Evolutionary conservation across 2,797 vertebrate genomes (phyloP).

Genomic region (Okamejei kenojei): DNA sequence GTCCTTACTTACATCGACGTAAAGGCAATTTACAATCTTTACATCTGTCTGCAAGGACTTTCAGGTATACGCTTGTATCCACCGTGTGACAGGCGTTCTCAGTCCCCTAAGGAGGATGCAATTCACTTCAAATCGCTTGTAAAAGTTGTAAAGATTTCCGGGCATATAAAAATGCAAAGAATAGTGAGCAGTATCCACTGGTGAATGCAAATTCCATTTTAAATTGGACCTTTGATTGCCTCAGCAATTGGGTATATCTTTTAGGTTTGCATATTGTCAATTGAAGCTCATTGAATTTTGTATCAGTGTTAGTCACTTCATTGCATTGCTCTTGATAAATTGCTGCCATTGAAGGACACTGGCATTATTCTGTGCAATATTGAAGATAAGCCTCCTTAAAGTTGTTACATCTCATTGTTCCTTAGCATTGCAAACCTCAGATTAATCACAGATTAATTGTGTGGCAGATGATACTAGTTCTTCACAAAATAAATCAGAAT

Average conservation of each 20-base stretch:
- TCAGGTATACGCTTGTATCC: no score
- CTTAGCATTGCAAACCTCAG: not conserved
- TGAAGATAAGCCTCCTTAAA: not conserved
- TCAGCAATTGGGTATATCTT: not conserved
- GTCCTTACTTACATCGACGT: no score
- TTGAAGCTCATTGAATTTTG: not conserved
- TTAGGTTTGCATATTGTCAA: not conserved
- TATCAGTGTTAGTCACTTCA: not conserved
- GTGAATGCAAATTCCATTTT: not conserved
- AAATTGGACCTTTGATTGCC: not conserved
- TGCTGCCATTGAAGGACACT: not conserved
- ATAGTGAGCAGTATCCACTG: not conserved
- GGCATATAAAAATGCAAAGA: not conserved
- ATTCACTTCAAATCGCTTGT: not conserved
- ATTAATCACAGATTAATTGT: not conserved
- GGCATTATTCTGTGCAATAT: not conserved
- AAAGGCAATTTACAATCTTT: no score
- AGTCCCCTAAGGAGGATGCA: no score
- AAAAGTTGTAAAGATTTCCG: not conserved
- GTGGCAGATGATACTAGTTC: not conserved
- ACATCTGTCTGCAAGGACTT: no score
- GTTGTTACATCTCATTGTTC: not conserved
- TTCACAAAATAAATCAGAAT: not conserved
- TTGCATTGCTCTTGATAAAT: not conserved
- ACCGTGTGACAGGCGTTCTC: not conserved